These are phyloP conservation scores for Nerophis lumbriciformis DNA, from an alignment of 2,113 vertebrate genomes.

Conservation along the genomic window DNA sequence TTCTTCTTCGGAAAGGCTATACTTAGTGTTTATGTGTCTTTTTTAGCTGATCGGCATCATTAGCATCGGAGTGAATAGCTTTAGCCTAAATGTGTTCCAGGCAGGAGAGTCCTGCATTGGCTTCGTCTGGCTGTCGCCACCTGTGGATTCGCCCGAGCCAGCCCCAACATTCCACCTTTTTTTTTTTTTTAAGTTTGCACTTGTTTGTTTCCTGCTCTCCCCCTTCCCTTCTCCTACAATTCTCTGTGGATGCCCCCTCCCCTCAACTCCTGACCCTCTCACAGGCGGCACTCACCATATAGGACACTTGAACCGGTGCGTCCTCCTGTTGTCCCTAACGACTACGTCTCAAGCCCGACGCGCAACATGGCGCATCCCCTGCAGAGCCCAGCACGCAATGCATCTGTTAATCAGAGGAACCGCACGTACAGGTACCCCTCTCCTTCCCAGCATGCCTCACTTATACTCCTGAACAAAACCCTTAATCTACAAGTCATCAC, in stretches of 20 bases:
- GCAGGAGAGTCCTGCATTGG: constrained; percentile 6
- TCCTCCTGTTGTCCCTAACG: constrained; percentile 97
- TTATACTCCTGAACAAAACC: no score
- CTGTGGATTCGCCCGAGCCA: constrained; percentile 25
- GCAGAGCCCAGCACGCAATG: constrained; percentile 95
- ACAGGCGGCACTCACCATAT: constrained; percentile 98
- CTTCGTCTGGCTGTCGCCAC: constrained; percentile 1
- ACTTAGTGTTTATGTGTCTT: not conserved
- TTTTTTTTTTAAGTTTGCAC: constrained; percentile 66
- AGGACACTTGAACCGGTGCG: constrained; percentile 97
- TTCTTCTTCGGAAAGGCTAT: no score
- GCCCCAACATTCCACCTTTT: constrained; percentile 47
- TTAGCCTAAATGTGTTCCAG: not conserved
- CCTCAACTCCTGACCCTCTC: constrained; percentile 55
- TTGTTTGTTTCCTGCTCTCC: constrained; percentile 58
- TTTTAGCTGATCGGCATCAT: not conserved
- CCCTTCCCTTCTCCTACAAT: constrained; percentile 28
- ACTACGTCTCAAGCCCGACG: constrained; percentile 97
- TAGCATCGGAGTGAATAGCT: not conserved
- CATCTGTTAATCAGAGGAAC: constrained; percentile 98
- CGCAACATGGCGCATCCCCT: constrained; percentile 89
- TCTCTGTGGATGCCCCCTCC: constrained; percentile 47
- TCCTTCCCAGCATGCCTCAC: constrained; percentile 52
- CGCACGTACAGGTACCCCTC: constrained; percentile 97
- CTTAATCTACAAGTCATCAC: no score